These are phyloP conservation scores for Clarias gariepinus DNA, from an alignment of 2,113 vertebrate species.

Conservation along the genomic window DNA sequence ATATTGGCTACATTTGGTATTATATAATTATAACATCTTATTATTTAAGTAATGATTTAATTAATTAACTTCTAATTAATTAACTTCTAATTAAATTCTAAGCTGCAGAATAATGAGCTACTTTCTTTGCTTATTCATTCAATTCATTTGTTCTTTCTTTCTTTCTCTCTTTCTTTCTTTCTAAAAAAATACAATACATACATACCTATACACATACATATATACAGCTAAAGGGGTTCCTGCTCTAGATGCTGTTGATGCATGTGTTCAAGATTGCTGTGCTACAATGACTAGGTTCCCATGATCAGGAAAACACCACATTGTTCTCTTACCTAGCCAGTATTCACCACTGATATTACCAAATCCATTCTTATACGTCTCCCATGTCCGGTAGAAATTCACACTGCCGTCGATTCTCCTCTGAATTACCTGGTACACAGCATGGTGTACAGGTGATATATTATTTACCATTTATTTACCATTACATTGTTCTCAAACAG, in stretches of 20 bases:
- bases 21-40: too few relatives aligned
- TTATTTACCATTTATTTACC: neutral
- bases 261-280: neutral
- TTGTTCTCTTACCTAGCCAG: conserved; percentile 69
- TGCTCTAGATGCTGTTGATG: neutral
- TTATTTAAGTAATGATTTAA: too few relatives aligned
- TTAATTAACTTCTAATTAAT: too few relatives aligned
- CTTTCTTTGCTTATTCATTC: too few relatives aligned
- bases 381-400: conserved; percentile 74
- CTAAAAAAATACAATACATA: too few relatives aligned
- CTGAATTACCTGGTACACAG: conserved; percentile 61
- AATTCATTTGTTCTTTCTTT: too few relatives aligned
- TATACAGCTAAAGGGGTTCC: neutral
- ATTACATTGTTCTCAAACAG: neutral
- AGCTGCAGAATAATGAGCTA: too few relatives aligned
- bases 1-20: too few relatives aligned
- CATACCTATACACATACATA: too few relatives aligned
- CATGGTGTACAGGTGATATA: neutral
- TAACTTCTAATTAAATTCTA: too few relatives aligned
- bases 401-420: conserved; percentile 72
- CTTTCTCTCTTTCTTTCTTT: too few relatives aligned
- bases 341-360: conserved; percentile 69
- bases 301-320: neutral
- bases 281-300: neutral
- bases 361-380: conserved; percentile 71